phyloP scores from a whole-genome alignment of 2,113 vertebrate species.

The Sardina pilchardus region DNA sequence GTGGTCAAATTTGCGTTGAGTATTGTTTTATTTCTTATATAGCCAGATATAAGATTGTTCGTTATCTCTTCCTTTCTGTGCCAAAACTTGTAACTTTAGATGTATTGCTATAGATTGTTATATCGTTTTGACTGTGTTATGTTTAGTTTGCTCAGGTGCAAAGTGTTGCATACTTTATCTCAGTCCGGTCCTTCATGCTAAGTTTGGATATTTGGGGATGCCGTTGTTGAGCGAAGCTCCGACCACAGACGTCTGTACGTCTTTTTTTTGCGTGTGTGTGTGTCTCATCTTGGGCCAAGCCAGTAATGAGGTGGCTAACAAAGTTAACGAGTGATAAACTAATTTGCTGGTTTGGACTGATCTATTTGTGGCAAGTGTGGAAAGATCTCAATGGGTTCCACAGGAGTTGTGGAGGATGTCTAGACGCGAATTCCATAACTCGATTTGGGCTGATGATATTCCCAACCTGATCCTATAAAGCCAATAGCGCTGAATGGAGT shows the following conservation, averaged over 20 bases:
- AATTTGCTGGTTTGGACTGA: slow-evolving; percentile 37
- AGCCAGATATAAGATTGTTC: not conserved
- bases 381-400: not conserved
- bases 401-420: slow-evolving; percentile 19
- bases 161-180: not conserved
- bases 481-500: slow-evolving; percentile 32
- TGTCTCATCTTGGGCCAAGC: slow-evolving; percentile 36
- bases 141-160: not conserved
- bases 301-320: slow-evolving; percentile 45
- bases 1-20: not conserved
- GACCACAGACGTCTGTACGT: slow-evolving; percentile 25
- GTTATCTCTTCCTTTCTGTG: not conserved
- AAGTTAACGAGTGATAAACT: slow-evolving; percentile 46
- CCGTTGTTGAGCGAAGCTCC: slow-evolving; percentile 31
- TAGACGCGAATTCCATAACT: slow-evolving; percentile 30
- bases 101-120: not conserved
- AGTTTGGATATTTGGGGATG: slow-evolving; percentile 25
- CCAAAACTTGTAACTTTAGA: not conserved
- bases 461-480: slow-evolving; percentile 33
- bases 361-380: slow-evolving; percentile 16
- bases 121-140: not conserved
- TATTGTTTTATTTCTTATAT: not conserved
- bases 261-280: not conserved
- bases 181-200: not conserved
- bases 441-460: slow-evolving; percentile 36